Base-by-base conservation (phyloP, 1,140 invertebrate species). In the Drosophila subobscura region DNA sequence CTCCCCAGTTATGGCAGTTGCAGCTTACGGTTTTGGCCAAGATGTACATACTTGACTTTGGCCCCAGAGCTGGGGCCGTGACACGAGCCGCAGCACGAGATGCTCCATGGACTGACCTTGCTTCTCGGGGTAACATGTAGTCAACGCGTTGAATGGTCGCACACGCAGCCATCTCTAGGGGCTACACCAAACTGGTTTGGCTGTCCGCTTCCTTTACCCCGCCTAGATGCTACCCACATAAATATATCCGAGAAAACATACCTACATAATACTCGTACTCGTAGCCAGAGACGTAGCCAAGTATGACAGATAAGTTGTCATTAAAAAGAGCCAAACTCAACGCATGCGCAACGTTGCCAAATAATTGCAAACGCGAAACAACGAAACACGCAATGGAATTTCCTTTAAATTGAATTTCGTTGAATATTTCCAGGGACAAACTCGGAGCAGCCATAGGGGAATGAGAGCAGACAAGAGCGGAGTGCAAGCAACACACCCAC, bases 171-270 rank as follows among this genome's bases (percentile, higher is more conserved):
- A 72, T 49, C 49, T 56, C 65, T 71, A 37, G 50, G 50, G 64
- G 64, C 50, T 27, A 56, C 25, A 7, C 33, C 46, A 74, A 74
- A 74, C 71, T 49, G 71, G 70, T 74, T 74, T 74, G 33, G 33
- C 16, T 20, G 16, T 4, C 7, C 57, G 47, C 47, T 65, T 73
- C 58, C 71, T 74, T 56, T 57, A 20, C 70, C 64, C 14, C 50
- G 60, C 46, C 60, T 46, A 60, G 50, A 52, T 40, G 42, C 58
- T 73, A 37, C 59, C 71, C 71, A 74, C 71, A 73, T 57, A 73
- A 55, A 64, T 45, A 64, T 45, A 55, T 29, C 25, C 22, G 10
- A 67, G 16, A 22, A 49, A 49, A 33, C 27, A 52, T n/a, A 7
- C 44, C 6, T 10, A 46, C 7, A 20, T 22, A 23, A 20, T 5